Conservation (phyloP, 2,113 vertebrate genomes). For the Pogona vitticeps region DNA sequence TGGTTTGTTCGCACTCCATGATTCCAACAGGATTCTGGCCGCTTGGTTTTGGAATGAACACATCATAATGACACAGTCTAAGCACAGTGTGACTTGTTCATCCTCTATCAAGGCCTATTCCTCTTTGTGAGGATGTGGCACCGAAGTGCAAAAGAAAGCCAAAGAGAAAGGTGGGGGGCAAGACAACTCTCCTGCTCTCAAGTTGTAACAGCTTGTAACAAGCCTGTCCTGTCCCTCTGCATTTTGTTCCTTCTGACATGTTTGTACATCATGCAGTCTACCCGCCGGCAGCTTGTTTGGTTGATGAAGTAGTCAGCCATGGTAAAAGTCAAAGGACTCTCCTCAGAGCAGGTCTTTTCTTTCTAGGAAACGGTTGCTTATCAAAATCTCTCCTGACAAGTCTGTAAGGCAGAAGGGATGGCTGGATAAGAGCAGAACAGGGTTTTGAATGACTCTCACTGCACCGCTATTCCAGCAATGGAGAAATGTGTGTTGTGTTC, state of each 20-base stretch:
- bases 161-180: constrained; percentile 60
- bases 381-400: constrained; percentile 43
- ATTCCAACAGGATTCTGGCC: too few relatives aligned
- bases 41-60: too few relatives aligned
- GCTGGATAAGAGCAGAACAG: rapidly evolving
- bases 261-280: constrained; percentile 71
- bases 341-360: constrained; percentile 67
- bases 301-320: constrained; percentile 84
- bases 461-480: background rate
- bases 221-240: constrained; percentile 66
- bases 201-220: constrained; percentile 72
- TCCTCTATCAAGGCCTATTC: constrained; percentile 73
- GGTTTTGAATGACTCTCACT: constrained; percentile 18
- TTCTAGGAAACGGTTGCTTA: constrained; percentile 15
- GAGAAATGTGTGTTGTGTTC: constrained; percentile 16
- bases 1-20: too few relatives aligned
- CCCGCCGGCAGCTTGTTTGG: constrained; percentile 70
- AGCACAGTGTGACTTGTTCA: too few relatives aligned
- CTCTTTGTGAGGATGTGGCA: constrained; percentile 71
- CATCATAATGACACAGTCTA: too few relatives aligned
- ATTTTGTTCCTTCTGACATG: constrained; percentile 74
- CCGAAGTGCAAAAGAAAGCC: constrained; percentile 35
- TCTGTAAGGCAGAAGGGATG: constrained; percentile 30
- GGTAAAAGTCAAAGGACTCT: constrained; percentile 78
- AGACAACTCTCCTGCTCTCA: constrained; percentile 78